These are phyloP conservation scores for Leptopilina boulardi DNA, from an alignment of 1,140 invertebrate species.

Conservation along the genomic window DNA sequence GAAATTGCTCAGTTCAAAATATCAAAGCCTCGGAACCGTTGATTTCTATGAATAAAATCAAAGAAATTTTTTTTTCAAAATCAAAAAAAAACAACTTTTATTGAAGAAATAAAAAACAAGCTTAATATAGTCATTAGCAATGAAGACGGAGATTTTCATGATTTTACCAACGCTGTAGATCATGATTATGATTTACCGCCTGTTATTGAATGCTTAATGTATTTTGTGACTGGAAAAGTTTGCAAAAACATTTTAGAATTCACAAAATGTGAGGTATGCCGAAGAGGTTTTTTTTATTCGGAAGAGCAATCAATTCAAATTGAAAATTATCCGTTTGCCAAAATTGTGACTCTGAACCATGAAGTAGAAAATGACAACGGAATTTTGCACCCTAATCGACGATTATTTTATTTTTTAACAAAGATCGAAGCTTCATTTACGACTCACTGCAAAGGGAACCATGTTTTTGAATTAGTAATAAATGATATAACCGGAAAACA, in stretches of 20 bases:
- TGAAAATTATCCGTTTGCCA: too few relatives aligned
- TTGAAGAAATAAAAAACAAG: slow-evolving; percentile 14
- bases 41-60: slow-evolving; percentile 9
- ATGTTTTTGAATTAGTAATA: not conserved
- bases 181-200: slow-evolving; percentile 21
- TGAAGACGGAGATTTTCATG: not conserved
- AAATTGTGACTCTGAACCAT: too few relatives aligned
- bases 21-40: not conserved
- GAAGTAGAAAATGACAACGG: too few relatives aligned
- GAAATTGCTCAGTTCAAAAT: slow-evolving; percentile 13
- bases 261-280: too few relatives aligned
- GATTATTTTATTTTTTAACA: too few relatives aligned
- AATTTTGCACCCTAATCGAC: too few relatives aligned
- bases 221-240: slow-evolving; percentile 22
- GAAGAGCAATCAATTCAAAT: too few relatives aligned
- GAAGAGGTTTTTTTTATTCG: too few relatives aligned
- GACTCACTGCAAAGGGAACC: not conserved
- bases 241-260: too few relatives aligned
- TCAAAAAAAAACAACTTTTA: not conserved
- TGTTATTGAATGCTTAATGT: slow-evolving; percentile 18
- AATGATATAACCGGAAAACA: not conserved
- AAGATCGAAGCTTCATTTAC: not conserved
- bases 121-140: not conserved
- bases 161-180: not conserved
- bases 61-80: not conserved